Percentiles rank a stretch among this genome's conserved stretches.
Conservation (phyloP, 2,113 vertebrate species). For the Apteryx mantelli region DNA sequence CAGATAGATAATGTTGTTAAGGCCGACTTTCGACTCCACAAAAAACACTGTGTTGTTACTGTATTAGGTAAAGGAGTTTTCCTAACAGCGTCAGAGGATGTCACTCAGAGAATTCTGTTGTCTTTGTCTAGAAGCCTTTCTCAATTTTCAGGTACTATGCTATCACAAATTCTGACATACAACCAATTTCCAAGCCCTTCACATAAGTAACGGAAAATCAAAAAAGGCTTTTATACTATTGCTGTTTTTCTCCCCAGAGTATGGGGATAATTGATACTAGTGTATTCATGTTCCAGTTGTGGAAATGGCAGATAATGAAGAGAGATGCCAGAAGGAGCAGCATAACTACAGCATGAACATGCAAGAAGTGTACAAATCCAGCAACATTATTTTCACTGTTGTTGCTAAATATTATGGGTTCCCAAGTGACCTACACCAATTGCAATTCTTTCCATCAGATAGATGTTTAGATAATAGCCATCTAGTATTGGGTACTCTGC, state of each 20-base stretch:
- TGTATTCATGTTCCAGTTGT: not conserved
- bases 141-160: not conserved
- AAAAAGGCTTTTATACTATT: not conserved
- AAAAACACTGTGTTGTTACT: not conserved
- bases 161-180: not conserved
- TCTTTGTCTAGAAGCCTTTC: not conserved
- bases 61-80: not conserved
- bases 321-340: not conserved
- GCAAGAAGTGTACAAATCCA: not conserved
- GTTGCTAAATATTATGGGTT: conserved; percentile 21
- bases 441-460: not conserved
- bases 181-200: not conserved
- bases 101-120: accelerated
- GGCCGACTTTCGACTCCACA: not conserved
- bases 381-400: not conserved
- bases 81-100: not conserved
- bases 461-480: conserved; percentile 11
- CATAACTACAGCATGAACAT: not conserved
- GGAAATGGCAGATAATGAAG: conserved; percentile 22
- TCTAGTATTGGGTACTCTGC: not conserved
- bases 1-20: not conserved
- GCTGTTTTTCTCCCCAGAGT: not conserved
- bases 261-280: not conserved
- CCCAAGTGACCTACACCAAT: not conserved
- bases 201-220: not conserved